Conservation (phyloP, 2,888 invertebrate genomes). For the Kuschelorhynchus macadamiae region DNA sequence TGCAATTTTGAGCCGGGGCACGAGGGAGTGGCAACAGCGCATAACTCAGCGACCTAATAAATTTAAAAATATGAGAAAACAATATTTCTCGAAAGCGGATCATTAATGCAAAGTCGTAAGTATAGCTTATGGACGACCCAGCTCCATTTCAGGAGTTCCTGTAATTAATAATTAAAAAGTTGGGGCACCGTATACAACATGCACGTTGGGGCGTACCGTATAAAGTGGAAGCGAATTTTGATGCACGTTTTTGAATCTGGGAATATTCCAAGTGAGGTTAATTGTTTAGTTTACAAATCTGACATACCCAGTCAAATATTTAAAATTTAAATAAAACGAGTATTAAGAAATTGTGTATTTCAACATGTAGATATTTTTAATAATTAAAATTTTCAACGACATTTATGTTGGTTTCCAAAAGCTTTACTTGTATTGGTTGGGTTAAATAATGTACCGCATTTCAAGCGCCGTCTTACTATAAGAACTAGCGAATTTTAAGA, state of each 20-base stretch:
- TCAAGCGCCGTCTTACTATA: no score
- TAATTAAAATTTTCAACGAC: no score
- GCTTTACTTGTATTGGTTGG: no score
- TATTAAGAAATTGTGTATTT: no score
- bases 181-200: conserved; percentile 9
- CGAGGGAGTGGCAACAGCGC: conserved; percentile 36
- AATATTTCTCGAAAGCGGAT: conserved; percentile 50
- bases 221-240: conserved; percentile 4
- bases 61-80: conserved; percentile 44
- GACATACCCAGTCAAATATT: no score
- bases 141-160: conserved; percentile 52
- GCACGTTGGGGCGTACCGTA: conserved; percentile 6
- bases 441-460: no score
- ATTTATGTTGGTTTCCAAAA: no score
- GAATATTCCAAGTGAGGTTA: no score
- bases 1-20: conserved; percentile 37
- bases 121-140: conserved; percentile 54
- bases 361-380: no score
- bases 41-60: conserved; percentile 44
- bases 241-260: neutral
- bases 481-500: no score
- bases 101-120: conserved; percentile 55
- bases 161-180: conserved; percentile 48
- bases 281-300: no score
- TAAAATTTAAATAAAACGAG: no score